These are phyloP conservation scores for Horisme vitalbata DNA, from an alignment of 2,888 invertebrate genomes.

Conservation along the genomic window DNA sequence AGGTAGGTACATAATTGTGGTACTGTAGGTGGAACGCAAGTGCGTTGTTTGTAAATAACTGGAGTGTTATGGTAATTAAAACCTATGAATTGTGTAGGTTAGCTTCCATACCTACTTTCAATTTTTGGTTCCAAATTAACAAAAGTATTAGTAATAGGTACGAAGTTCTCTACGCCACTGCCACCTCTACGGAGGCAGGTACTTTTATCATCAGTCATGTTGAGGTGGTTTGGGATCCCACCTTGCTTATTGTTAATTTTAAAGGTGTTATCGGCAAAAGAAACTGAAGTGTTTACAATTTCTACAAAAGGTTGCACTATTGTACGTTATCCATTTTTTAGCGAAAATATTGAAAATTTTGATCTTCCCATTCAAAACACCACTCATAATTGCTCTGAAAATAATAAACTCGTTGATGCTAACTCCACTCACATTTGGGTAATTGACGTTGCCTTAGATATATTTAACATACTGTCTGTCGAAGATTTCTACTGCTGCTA, in stretches of 20 bases:
- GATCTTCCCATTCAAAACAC: slow-evolving; percentile 17
- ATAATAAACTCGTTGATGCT: slow-evolving; percentile 29
- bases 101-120: no score
- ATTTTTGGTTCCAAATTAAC: no score
- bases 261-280: slow-evolving; percentile 13
- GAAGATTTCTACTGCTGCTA: slow-evolving; percentile 43
- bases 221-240: slow-evolving; percentile 4
- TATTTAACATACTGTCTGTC: slow-evolving; percentile 23
- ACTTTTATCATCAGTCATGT: slow-evolving; percentile 10
- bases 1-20: no score
- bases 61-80: no score
- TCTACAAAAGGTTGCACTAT: slow-evolving; percentile 44
- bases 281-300: slow-evolving; percentile 33
- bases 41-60: no score
- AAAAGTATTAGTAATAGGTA: no score
- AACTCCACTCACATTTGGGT: slow-evolving; percentile 47
- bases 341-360: slow-evolving; percentile 29
- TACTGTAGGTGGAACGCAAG: no score
- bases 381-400: slow-evolving; percentile 29
- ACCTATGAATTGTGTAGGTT: no score
- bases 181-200: no score
- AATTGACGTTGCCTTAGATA: slow-evolving; percentile 27
- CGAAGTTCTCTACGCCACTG: no score
- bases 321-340: slow-evolving; percentile 32
- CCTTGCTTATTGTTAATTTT: slow-evolving; percentile 7